Percentiles rank a stretch among this genome's conserved stretches.
Evolutionary conservation across 2,888 invertebrate species (phyloP).

Genomic region (Aricia artaxerxes): DNA sequence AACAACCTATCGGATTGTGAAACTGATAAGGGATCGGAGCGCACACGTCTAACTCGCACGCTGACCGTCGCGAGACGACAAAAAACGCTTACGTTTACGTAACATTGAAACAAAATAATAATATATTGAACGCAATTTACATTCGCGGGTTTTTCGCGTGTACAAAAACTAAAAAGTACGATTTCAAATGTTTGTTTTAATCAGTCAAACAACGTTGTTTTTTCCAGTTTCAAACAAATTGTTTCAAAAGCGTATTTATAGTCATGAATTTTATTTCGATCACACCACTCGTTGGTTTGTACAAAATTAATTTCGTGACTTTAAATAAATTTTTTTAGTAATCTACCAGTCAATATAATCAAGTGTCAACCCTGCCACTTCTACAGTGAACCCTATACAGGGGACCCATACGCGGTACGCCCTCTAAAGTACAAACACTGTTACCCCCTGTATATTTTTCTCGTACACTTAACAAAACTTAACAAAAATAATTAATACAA

Average conservation of each 20-base stretch:
- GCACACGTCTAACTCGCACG: background rate
- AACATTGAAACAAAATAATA: too few species aligned
- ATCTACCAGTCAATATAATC: too few species aligned
- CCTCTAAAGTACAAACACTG: too few species aligned
- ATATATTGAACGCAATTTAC: too few species aligned
- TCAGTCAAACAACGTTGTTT: background rate
- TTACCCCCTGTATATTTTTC: too few species aligned
- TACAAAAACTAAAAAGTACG: background rate
- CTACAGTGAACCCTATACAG: too few species aligned
- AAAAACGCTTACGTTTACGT: too few species aligned
- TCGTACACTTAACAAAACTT: background rate
- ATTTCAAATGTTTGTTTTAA: slow-evolving; percentile 1
- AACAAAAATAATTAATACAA: background rate
- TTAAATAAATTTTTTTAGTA: too few species aligned
- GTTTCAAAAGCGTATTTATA: background rate
- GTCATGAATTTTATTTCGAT: background rate
- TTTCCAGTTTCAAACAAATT: background rate
- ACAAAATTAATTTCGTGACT: too few species aligned
- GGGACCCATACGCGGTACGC: too few species aligned
- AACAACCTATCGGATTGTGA: background rate
- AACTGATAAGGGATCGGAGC: background rate
- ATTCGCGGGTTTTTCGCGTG: too few species aligned
- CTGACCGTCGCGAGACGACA: background rate
- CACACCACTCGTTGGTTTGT: background rate
- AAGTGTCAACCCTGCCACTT: too few species aligned